Conservation (phyloP, 2,797 vertebrate species). For the Syngnathus acus region DNA sequence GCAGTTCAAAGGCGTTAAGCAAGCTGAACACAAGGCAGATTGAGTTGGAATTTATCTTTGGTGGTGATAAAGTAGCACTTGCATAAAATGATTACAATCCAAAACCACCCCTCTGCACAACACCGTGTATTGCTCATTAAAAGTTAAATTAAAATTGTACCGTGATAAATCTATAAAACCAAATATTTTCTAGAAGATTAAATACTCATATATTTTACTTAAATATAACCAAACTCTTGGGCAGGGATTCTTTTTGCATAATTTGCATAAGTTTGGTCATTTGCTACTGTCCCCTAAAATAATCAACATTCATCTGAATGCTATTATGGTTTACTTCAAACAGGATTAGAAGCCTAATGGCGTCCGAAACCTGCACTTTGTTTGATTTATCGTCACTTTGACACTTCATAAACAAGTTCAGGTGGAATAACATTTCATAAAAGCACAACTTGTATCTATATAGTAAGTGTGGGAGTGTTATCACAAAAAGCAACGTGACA, state of each 20-base stretch:
- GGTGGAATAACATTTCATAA: slow-evolving; percentile 9
- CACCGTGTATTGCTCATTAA: too few species aligned
- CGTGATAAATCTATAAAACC: too few species aligned
- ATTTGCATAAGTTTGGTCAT: background rate
- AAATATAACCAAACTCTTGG: background rate
- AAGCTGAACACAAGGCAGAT: too few species aligned
- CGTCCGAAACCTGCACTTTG: background rate
- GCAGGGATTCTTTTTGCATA: background rate
- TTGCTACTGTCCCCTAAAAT: background rate
- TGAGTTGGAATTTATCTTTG: too few species aligned
- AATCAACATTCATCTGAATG: background rate
- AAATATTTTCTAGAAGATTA: too few species aligned
- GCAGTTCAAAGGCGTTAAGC: too few species aligned
- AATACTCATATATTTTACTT: background rate
- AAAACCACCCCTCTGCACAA: too few species aligned
- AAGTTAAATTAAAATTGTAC: too few species aligned
- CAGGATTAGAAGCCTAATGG: background rate
- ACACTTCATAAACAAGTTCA: background rate
- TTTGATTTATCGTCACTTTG: background rate
- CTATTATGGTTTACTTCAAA: background rate
- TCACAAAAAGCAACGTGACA: slow-evolving; percentile 3
- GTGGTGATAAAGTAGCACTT: too few species aligned
- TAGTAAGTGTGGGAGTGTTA: slow-evolving; percentile 3
- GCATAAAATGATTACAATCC: too few species aligned
- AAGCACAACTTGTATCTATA: slow-evolving; percentile 15